These are phyloP conservation scores for Drosophila subsilvestris DNA, from an alignment of 2,888 invertebrate species.

Conservation along the genomic window DNA sequence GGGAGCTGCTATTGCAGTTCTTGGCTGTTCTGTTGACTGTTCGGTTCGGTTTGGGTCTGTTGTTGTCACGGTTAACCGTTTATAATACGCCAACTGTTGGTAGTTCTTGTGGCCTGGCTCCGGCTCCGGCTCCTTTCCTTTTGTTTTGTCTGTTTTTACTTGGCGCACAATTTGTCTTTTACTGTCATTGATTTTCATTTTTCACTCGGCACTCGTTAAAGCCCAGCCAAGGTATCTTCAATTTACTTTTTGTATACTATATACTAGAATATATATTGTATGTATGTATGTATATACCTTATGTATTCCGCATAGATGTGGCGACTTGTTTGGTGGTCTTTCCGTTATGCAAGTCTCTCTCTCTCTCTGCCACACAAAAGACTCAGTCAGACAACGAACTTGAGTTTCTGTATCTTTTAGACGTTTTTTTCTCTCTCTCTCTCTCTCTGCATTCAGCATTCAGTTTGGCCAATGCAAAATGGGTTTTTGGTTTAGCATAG, in stretches of 20 bases:
- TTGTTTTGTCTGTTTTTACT: constrained; percentile 65
- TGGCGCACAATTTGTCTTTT: constrained; percentile 78
- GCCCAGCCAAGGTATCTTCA: constrained; percentile 21
- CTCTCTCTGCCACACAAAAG: constrained; percentile 56
- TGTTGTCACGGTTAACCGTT: constrained; percentile 70
- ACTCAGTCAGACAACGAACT: constrained; percentile 72
- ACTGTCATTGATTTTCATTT: constrained; percentile 80
- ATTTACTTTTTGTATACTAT: constrained; percentile 41
- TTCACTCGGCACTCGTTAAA: constrained; percentile 68
- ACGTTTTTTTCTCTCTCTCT: background rate
- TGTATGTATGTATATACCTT: constrained; percentile 9
- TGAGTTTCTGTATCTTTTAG: constrained; percentile 31
- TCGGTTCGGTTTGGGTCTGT: constrained; percentile 23
- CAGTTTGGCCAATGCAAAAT: constrained; percentile 57
- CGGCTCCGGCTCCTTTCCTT: constrained; percentile 29
- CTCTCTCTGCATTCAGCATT: constrained; percentile 6
- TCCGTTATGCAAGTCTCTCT: constrained; percentile 57
- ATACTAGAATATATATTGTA: constrained; percentile 12
- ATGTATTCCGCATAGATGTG: constrained; percentile 7
- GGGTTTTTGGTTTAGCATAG: constrained; percentile 35
- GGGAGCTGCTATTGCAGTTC: constrained; percentile 27
- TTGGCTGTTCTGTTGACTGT: constrained; percentile 11
- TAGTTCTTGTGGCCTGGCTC: constrained; percentile 31
- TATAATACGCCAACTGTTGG: constrained; percentile 58
- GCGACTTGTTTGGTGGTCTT: constrained; percentile 58